These are phyloP conservation scores for Plodia interpunctella DNA, from an alignment of 1,140 invertebrate genomes.

Conservation along the genomic window DNA sequence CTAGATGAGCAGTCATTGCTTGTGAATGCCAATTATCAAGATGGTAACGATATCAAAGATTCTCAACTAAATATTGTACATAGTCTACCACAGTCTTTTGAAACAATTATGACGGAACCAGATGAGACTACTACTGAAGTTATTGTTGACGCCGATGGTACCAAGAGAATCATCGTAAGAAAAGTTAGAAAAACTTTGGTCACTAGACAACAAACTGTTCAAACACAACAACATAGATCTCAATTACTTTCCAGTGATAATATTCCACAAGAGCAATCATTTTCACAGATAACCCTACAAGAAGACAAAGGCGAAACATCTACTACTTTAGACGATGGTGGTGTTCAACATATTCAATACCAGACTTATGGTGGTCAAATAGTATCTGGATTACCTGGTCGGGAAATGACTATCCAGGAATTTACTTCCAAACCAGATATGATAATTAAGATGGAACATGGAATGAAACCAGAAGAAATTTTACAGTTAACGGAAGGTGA, in stretches of 20 bases:
- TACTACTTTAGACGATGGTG: conserved; percentile 79
- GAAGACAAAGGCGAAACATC: conserved; percentile 81
- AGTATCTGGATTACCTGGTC: conserved; percentile 78
- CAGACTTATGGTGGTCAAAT: conserved; percentile 81
- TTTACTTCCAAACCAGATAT: conserved; percentile 80
- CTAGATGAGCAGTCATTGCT: conserved; percentile 77
- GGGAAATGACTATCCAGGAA: conserved; percentile 80
- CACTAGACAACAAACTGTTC: conserved; percentile 74
- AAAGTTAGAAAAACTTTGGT: conserved; percentile 80
- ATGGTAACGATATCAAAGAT: conserved; percentile 70
- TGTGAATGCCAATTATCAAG: conserved; percentile 86
- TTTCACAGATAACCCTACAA: conserved; percentile 81
- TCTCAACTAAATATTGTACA: conserved; percentile 82
- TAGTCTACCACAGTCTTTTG: conserved; percentile 84
- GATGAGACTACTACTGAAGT: conserved; percentile 88
- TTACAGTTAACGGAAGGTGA: conserved; percentile 78
- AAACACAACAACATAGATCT: conserved; percentile 65
- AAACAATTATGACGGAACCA: conserved; percentile 86
- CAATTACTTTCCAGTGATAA: conserved; percentile 59
- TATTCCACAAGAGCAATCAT: conserved; percentile 76
- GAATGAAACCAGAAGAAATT: conserved; percentile 77
- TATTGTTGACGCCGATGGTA: conserved; percentile 88
- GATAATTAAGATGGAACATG: conserved; percentile 74
- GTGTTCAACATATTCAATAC: conserved; percentile 78
- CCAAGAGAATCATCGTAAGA: conserved; percentile 86